A percentile compares a stretch with the other conserved stretches of the same genome.
These are phyloP conservation scores for Zosterops borbonicus DNA, from an alignment of 2,113 vertebrate genomes.

Conservation along the genomic window DNA sequence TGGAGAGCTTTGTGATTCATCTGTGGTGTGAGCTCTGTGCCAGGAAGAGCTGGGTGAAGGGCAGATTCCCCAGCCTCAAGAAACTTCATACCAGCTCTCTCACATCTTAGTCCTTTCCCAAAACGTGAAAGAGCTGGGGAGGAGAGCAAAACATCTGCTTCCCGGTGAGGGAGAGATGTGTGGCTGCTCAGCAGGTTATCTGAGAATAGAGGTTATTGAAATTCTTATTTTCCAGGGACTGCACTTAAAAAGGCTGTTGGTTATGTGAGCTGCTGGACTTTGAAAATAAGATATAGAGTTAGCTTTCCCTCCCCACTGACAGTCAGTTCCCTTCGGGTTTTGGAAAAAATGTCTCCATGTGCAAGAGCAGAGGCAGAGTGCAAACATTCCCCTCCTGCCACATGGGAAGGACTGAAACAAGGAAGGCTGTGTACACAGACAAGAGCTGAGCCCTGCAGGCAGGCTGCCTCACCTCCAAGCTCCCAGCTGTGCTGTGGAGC, in stretches of 20 bases:
- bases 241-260: slow-evolving; percentile 2
- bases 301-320: background rate
- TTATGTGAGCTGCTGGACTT: background rate
- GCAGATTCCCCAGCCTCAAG: background rate
- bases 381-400: background rate
- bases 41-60: background rate
- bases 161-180: background rate
- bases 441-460: background rate
- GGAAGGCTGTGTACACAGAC: background rate
- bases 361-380: background rate
- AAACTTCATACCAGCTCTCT: background rate
- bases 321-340: background rate
- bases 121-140: background rate
- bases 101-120: background rate
- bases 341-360: background rate
- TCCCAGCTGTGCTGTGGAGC: background rate
- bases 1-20: background rate
- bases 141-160: background rate
- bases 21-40: background rate
- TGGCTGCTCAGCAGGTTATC: background rate
- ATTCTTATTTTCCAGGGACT: slow-evolving; percentile 23
- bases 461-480: background rate
- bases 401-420: background rate
- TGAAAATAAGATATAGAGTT: slow-evolving; percentile 1
- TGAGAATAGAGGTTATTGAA: slow-evolving; percentile 1